phyloP scores from a whole-genome alignment of 2,797 vertebrate species.

The Syngnathus rostellatus region DNA sequence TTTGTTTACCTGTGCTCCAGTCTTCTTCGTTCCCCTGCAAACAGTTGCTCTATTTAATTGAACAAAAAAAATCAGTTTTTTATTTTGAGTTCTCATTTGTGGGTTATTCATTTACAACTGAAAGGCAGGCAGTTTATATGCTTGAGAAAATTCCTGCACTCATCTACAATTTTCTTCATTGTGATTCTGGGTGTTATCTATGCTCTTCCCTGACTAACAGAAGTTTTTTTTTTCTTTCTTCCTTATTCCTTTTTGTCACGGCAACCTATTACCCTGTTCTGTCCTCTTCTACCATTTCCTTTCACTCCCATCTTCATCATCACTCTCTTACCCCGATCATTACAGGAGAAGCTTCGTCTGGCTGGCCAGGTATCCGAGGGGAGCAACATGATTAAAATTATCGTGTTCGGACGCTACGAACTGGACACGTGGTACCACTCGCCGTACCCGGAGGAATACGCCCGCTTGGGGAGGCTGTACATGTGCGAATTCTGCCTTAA shows the following conservation, averaged over 20 bases:
- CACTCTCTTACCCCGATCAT: constrained; percentile 6
- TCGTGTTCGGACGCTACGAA: constrained; percentile 89
- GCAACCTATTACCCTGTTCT: constrained; percentile 12
- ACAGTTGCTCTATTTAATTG: too few relatives aligned
- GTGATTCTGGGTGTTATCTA: constrained; percentile 1
- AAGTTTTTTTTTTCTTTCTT: background rate
- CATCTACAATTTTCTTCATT: background rate
- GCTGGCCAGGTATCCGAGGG: constrained; percentile 89
- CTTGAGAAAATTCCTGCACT: background rate
- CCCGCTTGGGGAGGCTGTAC: constrained; percentile 87
- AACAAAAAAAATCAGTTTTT: too few relatives aligned
- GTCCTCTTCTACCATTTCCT: constrained; percentile 13
- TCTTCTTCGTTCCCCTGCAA: background rate
- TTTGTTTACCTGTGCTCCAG: constrained; percentile 24
- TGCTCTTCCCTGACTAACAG: constrained; percentile 25
- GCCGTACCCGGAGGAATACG: constrained; percentile 93
- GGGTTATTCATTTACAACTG: too few relatives aligned
- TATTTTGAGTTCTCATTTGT: too few relatives aligned
- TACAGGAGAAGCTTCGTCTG: constrained; percentile 87
- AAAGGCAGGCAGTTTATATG: too few relatives aligned
- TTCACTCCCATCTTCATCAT: constrained; percentile 4
- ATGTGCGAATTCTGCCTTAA: constrained; percentile 98
- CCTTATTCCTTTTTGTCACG: constrained; percentile 4
- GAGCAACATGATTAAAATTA: constrained; percentile 95
- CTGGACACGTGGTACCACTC: constrained; percentile 98